Evolutionary conservation across 2,888 invertebrate genomes (phyloP), one percentile per base, ranked within the genome.

Genomic region (Tetramorium bicarinatum): DNA sequence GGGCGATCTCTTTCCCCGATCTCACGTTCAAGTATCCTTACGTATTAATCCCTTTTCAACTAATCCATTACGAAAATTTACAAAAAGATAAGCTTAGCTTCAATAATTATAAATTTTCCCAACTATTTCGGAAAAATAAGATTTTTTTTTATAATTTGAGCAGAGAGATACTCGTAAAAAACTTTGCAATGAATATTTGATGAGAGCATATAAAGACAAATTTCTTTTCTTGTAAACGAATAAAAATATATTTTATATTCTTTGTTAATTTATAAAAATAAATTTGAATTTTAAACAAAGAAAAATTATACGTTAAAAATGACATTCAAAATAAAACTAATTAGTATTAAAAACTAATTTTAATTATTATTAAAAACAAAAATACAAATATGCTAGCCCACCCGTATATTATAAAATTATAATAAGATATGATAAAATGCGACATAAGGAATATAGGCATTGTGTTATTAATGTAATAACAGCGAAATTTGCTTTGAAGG

Each of bases 21-120:
- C 79, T 71, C 47, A 38, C 18, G 71, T 59, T 59, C 71, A 38
- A 77, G 67, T 34, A 47, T 49, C 25, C 41, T 71, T 47, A 47
- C 44, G 25, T 49, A 71, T 49, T 71, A 80, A 49, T 71, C 66
- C 18, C 34, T 25, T 13, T 49, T 29, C 21, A 4, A 49, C n/a
- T 29, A 69, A 67, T 71, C 59, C 6, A 21, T 47, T n/a, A 44
- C 6, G 2, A 25, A 41, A 67, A 41, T 41, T 66, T 13, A 0
- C 4, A 54, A 67, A 18, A 13, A 29, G 1, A 18, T 56, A 41
- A 4, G 8, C 29, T 3, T 41, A 15, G 1, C n/a, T 66, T 56
- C 25, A n/a, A 62, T 75, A 25, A 49, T 44, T 61, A 9, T 29
- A 47, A 38, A 13, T 0, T 76, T 44, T 3, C 11, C 0, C 1